phyloP scores from a whole-genome alignment of 2,888 invertebrate species.

The Aspidiotus destructor region DNA sequence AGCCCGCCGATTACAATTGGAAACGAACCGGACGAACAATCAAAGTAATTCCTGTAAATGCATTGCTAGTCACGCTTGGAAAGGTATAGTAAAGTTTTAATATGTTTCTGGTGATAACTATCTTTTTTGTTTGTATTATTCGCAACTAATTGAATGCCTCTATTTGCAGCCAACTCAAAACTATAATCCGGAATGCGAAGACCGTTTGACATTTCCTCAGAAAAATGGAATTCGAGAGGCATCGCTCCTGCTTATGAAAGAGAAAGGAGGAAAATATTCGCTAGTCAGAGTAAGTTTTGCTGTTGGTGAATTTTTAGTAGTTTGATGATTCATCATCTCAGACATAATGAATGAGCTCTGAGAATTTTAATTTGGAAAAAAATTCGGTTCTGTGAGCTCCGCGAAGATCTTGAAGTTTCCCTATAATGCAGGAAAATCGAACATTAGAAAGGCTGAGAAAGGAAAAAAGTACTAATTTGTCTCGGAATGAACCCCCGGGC shows the following conservation, averaged over 20 bases:
- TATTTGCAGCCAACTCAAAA: slow-evolving; percentile 56
- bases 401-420: too few species aligned
- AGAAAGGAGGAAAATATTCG: slow-evolving; percentile 80
- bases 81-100: slow-evolving; percentile 52
- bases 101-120: neutral
- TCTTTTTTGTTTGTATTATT: slow-evolving; percentile 1
- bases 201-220: slow-evolving; percentile 56
- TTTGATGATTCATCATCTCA: too few species aligned
- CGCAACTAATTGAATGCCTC: neutral
- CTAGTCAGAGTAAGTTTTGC: slow-evolving; percentile 59
- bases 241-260: slow-evolving; percentile 74
- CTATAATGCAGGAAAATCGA: too few species aligned
- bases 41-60: slow-evolving; percentile 78
- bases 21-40: slow-evolving; percentile 70
- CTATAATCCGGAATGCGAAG: slow-evolving; percentile 55
- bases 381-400: too few species aligned
- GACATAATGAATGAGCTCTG: neutral
- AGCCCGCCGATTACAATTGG: slow-evolving; percentile 86
- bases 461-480: too few species aligned
- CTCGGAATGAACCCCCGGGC: too few species aligned
- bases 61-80: slow-evolving; percentile 81
- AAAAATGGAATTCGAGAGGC: slow-evolving; percentile 66
- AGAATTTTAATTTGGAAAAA: neutral
- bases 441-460: too few species aligned
- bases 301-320: too few species aligned